Conservation (phyloP, 2,113 vertebrate species). For the Cynoglossus semilaevis region DNA sequence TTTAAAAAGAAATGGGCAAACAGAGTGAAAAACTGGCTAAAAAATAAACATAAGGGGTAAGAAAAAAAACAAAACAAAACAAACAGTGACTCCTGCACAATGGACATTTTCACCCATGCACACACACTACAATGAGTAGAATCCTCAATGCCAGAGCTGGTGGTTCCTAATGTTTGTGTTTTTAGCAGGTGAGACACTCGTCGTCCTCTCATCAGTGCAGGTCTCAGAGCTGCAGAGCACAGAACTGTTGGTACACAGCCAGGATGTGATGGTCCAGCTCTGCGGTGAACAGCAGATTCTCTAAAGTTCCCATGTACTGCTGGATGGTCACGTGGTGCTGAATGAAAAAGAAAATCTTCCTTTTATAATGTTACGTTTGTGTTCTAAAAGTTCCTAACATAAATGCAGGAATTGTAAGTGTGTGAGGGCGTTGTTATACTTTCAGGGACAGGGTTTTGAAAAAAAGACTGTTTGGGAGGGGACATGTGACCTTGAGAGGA, state of each 20-base stretch:
- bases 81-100: too few species aligned
- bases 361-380: too few species aligned
- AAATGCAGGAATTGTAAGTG: too few species aligned
- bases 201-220: neutral
- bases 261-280: constrained; percentile 97
- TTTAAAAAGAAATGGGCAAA: too few species aligned
- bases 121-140: constrained; percentile 30
- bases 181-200: constrained; percentile 6
- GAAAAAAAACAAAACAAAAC: constrained; percentile 9
- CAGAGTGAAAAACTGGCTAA: too few species aligned
- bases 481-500: too few species aligned
- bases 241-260: constrained; percentile 97
- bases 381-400: too few species aligned
- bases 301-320: constrained; percentile 97
- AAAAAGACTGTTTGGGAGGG: too few species aligned
- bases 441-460: too few species aligned
- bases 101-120: too few species aligned
- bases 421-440: too few species aligned
- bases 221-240: constrained; percentile 89
- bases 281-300: constrained; percentile 97
- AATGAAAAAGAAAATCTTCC: neutral
- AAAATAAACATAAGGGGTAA: constrained; percentile 21
- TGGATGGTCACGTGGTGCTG: constrained; percentile 97
- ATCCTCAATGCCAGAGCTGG: constrained; percentile 73
- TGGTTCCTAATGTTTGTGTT: constrained; percentile 22